Evolutionary conservation across 2,113 vertebrate genomes (phyloP).

Genomic region (Stomatorhinus ivindoensis): DNA sequence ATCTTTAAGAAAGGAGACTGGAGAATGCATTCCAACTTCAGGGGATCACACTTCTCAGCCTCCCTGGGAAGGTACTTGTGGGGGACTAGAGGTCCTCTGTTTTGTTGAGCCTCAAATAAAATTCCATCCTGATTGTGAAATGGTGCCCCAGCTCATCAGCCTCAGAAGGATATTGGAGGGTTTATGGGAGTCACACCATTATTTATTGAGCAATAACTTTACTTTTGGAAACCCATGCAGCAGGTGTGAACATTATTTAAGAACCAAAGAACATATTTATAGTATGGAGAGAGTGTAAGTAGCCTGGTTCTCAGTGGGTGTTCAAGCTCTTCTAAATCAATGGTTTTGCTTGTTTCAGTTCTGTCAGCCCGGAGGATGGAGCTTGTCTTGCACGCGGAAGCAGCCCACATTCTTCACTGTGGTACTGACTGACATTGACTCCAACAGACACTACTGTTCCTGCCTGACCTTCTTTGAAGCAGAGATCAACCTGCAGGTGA

Average conservation of each 20-base stretch:
- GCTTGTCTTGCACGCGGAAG: conserved; percentile 81
- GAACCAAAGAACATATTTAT: neutral
- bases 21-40: neutral
- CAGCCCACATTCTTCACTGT: conserved; percentile 91
- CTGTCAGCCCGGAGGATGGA: conserved; percentile 95
- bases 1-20: neutral
- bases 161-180: too few species aligned
- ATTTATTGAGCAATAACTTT: neutral
- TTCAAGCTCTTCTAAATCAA: neutral
- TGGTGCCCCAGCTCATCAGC: too few species aligned
- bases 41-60: neutral
- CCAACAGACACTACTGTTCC: conserved; percentile 93
- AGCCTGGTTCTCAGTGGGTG: neutral
- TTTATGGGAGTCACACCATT: neutral
- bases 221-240: neutral
- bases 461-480: conserved; percentile 95
- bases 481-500: conserved; percentile 93
- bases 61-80: neutral
- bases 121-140: neutral
- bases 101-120: neutral
- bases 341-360: conserved; percentile 64
- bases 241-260: neutral
- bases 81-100: neutral
- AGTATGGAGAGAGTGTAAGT: neutral
- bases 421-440: conserved; percentile 95